A percentile compares a stretch with the other conserved stretches of the same genome.
These are phyloP conservation scores for Oriolus oriolus DNA, from an alignment of 2,113 vertebrate species.

Conservation along the genomic window DNA sequence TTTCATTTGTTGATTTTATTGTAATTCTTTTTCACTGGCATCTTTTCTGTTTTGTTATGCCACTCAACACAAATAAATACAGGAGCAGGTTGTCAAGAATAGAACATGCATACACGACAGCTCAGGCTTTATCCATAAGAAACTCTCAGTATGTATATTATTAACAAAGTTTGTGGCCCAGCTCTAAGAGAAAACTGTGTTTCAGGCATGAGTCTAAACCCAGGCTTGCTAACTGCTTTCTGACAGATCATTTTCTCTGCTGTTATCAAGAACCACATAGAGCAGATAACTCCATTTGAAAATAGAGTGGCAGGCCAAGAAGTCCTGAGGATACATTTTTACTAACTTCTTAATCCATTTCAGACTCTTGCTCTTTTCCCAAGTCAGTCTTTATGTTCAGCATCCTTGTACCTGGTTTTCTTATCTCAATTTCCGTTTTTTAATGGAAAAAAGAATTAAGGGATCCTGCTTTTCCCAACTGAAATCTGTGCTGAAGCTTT, in stretches of 20 bases:
- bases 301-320: constrained; percentile 57
- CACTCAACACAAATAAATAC: constrained; percentile 39
- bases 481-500: background rate
- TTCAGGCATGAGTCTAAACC: background rate
- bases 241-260: constrained; percentile 61
- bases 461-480: background rate
- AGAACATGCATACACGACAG: background rate
- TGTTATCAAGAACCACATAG: constrained; percentile 44
- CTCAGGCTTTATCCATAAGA: background rate
- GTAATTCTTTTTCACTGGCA: constrained; percentile 1
- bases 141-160: constrained; percentile 7
- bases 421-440: constrained; percentile 14
- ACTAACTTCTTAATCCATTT: constrained; percentile 51
- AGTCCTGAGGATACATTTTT: constrained; percentile 50
- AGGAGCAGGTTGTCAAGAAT: background rate
- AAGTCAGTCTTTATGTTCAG: constrained; percentile 22
- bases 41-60: constrained; percentile 33
- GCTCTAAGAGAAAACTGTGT: background rate
- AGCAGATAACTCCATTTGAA: constrained; percentile 51
- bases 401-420: constrained; percentile 19
- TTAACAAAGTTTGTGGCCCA: constrained; percentile 35
- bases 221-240: constrained; percentile 45
- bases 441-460: constrained; percentile 39
- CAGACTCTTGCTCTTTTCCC: constrained; percentile 25
- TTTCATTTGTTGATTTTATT: constrained; percentile 37